phyloP scores from a whole-genome alignment of 2,113 vertebrate species.

The Rhombomys opimus region DNA sequence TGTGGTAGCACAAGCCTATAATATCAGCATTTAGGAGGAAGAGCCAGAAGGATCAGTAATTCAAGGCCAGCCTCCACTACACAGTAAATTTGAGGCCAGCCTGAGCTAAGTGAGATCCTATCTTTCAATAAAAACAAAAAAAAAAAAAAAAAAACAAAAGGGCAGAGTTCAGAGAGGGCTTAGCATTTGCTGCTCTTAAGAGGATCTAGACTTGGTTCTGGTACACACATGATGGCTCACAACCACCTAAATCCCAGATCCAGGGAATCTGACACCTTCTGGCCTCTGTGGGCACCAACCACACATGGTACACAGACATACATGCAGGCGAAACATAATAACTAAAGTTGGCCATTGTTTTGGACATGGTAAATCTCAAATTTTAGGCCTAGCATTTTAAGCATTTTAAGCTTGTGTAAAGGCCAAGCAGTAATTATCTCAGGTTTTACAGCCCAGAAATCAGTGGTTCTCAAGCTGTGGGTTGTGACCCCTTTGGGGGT shows the following conservation, averaged over 20 bases:
- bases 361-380: slow-evolving; percentile 26
- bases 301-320: background rate
- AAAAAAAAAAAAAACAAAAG: too few relatives aligned
- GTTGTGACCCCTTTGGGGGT: background rate
- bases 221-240: background rate
- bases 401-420: slow-evolving; percentile 40
- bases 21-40: background rate
- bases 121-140: too few relatives aligned
- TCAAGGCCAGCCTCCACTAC: background rate
- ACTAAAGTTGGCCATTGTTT: background rate
- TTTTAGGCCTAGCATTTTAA: slow-evolving; percentile 42
- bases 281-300: background rate
- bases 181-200: background rate
- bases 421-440: background rate
- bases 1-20: background rate
- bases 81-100: background rate
- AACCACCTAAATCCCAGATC: background rate
- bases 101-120: background rate
- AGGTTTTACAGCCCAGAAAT: background rate
- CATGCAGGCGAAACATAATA: too few relatives aligned
- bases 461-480: background rate
- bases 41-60: background rate
- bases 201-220: background rate
- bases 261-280: background rate
- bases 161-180: background rate